These are phyloP conservation scores for Sinonovacula constricta DNA, from an alignment of 1,140 invertebrate species.

Conservation along the genomic window DNA sequence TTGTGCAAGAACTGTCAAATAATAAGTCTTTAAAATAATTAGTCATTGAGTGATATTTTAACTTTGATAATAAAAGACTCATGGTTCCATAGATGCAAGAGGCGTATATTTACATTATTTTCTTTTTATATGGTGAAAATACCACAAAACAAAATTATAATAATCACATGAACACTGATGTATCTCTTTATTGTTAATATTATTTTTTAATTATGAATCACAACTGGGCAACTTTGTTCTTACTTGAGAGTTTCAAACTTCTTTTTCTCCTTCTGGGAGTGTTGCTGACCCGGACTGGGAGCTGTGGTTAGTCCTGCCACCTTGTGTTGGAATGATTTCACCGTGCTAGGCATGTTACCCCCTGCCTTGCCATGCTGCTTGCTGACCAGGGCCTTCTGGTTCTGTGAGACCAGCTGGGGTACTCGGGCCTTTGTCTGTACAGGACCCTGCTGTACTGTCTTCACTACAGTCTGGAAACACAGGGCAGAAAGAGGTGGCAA, in stretches of 20 bases:
- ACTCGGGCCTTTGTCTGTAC: conserved; percentile 27
- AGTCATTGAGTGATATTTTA: too few species aligned
- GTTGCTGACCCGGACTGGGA: conserved; percentile 31
- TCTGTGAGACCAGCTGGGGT: conserved; percentile 19
- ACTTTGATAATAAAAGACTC: too few species aligned
- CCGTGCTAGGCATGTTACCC: conserved; percentile 53
- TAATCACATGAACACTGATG: too few species aligned
- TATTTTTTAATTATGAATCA: too few species aligned
- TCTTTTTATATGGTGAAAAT: too few species aligned
- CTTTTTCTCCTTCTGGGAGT: conserved; percentile 70
- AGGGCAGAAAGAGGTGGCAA: conserved; percentile 7
- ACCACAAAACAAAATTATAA: too few species aligned
- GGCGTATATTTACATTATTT: too few species aligned
- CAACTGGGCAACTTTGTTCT: too few species aligned
- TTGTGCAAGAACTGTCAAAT: too few species aligned
- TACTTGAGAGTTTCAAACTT: conserved; percentile 77
- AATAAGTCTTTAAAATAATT: too few species aligned
- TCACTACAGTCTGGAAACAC: conserved; percentile 5
- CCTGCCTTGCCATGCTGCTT: conserved; percentile 31
- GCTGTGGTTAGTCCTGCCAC: conserved; percentile 28
- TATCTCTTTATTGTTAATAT: too few species aligned
- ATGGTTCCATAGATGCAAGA: too few species aligned
- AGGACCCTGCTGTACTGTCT: conserved; percentile 8
- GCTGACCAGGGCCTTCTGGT: conserved; percentile 7
- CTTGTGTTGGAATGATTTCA: conserved; percentile 54